Evolutionary conservation across 2,888 invertebrate species (phyloP).

Genomic region (Shargacucullia verbasci): DNA sequence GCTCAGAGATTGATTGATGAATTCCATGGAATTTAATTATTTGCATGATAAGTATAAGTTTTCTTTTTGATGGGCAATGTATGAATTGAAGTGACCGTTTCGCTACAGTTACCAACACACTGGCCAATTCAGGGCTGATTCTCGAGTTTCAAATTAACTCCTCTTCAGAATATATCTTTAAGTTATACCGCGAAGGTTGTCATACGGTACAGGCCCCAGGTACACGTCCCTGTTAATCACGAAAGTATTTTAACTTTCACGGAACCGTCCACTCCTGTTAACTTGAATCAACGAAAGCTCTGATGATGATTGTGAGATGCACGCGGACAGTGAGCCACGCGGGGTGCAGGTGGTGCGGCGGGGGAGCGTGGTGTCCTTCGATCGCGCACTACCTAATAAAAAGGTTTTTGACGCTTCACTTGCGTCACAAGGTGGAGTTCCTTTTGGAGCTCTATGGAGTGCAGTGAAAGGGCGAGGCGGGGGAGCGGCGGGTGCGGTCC

Average conservation of each 20-base stretch:
- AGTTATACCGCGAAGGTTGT: no score
- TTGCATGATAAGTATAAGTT: no score
- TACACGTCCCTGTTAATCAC: not conserved
- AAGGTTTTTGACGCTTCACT: slow-evolving; percentile 72
- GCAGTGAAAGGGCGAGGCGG: slow-evolving; percentile 55
- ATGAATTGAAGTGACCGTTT: no score
- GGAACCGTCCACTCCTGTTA: slow-evolving; percentile 20
- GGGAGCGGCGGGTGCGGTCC: slow-evolving; percentile 36
- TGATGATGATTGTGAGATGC: slow-evolving; percentile 36
- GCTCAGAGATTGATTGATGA: no score
- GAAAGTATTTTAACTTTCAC: slow-evolving; percentile 8
- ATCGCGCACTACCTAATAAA: slow-evolving; percentile 67
- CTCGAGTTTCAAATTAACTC: no score
- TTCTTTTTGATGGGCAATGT: no score
- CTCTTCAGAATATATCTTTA: no score
- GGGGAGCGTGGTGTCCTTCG: slow-evolving; percentile 66
- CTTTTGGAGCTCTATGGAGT: slow-evolving; percentile 48
- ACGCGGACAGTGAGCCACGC: slow-evolving; percentile 11
- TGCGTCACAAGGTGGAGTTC: slow-evolving; percentile 29
- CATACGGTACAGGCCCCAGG: not conserved
- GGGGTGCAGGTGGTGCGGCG: slow-evolving; percentile 44
- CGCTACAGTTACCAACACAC: not conserved
- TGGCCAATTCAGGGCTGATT: not conserved
- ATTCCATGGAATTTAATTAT: no score
- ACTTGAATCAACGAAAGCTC: slow-evolving; percentile 52